Conservation (phyloP, 2,113 vertebrate genomes). For the Phalacrocorax pelagicus region DNA sequence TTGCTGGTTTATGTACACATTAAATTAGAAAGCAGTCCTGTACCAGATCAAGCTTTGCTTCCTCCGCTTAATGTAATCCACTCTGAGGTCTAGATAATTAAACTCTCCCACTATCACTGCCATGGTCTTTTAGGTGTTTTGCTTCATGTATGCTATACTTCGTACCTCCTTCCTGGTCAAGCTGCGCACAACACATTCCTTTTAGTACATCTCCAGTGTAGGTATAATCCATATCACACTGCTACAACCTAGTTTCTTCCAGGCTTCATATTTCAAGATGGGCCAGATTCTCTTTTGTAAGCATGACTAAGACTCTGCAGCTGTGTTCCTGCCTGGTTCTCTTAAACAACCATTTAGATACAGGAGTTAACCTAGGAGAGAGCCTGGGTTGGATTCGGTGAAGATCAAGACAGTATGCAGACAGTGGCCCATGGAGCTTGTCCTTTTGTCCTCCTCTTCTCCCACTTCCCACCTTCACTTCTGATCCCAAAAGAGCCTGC, state of each 20-base stretch:
- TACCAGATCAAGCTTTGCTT: conserved; percentile 49
- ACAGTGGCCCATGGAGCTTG: not conserved
- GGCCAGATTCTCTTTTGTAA: not conserved
- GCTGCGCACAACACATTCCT: not conserved
- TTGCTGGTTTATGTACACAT: conserved; percentile 9
- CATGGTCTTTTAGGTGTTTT: conserved; percentile 12
- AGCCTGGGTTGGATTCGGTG: not conserved
- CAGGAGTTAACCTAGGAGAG: not conserved
- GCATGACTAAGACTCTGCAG: not conserved
- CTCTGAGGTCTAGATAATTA: conserved; percentile 62
- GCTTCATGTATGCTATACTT: not conserved
- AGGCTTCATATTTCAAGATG: not conserved
- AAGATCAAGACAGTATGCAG: not conserved
- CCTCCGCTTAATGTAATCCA: conserved; percentile 53
- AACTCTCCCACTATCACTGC: conserved; percentile 22
- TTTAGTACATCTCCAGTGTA: not conserved
- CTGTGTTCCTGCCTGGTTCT: not conserved
- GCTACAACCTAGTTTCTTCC: not conserved
- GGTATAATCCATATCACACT: not conserved
- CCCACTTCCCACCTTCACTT: not conserved
- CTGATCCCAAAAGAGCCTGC: not conserved
- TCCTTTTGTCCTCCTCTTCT: not conserved
- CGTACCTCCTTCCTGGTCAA: not conserved
- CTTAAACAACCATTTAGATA: not conserved
- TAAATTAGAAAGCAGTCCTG: conserved; percentile 63